A percentile compares a stretch with the other conserved stretches of the same genome.
These are phyloP conservation scores for Thryonomys swinderianus DNA, from an alignment of 2,113 vertebrate genomes.

Conservation along the genomic window DNA sequence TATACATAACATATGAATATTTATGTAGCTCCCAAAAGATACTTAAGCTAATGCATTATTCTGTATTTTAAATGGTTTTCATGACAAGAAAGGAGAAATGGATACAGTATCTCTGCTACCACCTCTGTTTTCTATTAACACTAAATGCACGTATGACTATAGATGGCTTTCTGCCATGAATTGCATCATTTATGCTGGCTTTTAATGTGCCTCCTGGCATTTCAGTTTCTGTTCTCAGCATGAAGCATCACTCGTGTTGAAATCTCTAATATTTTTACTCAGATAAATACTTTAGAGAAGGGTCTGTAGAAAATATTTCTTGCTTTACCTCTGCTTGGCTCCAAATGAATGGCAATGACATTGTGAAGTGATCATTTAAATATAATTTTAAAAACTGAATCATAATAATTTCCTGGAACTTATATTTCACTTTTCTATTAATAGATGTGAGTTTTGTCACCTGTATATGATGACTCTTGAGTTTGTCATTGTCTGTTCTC, in stretches of 20 bases:
- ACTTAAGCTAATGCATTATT: constrained; percentile 28
- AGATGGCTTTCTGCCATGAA: constrained; percentile 56
- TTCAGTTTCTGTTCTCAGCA: constrained; percentile 67
- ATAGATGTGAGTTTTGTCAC: constrained; percentile 33
- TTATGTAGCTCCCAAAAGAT: constrained; percentile 45
- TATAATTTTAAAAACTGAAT: constrained; percentile 62
- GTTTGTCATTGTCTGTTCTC: constrained; percentile 39
- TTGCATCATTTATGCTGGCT: constrained; percentile 55
- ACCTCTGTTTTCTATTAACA: constrained; percentile 68
- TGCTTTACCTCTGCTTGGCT: constrained; percentile 25
- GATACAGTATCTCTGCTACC: constrained; percentile 44
- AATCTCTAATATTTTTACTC: constrained; percentile 58
- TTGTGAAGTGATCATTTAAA: constrained; percentile 5
- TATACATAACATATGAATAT: constrained; percentile 14
- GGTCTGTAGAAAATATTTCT: constrained; percentile 47
- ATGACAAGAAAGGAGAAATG: constrained; percentile 48
- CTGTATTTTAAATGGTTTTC: constrained; percentile 45
- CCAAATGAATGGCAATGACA: constrained; percentile 49
- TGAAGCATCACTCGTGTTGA: constrained; percentile 5
- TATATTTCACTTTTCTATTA: constrained; percentile 59
- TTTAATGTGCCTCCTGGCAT: constrained; percentile 64
- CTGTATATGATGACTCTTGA: background rate
- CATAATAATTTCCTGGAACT: constrained; percentile 55
- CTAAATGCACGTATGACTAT: constrained; percentile 45
- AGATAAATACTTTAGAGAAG: constrained; percentile 48